Percentiles rank a stretch among this genome's conserved stretches.
phyloP scores from a whole-genome alignment of 1,140 invertebrate genomes.

The Aphelenchoides fujianensis region DNA sequence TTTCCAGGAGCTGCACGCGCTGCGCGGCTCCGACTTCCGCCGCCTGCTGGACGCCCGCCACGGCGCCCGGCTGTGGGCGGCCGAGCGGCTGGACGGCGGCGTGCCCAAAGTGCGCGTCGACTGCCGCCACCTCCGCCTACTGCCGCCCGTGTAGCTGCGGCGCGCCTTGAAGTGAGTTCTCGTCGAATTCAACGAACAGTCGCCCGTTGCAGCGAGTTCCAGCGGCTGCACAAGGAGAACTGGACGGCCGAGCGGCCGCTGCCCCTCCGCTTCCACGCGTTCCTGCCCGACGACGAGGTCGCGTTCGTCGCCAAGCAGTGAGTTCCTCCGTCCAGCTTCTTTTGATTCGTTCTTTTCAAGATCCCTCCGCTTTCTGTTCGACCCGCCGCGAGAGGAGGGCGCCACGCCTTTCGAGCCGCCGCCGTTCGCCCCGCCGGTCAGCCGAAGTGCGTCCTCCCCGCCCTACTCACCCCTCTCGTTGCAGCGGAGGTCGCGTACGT shows the following conservation, averaged over 20 bases:
- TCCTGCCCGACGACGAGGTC: background rate
- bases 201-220: background rate
- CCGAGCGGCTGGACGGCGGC: background rate
- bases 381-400: too few relatives aligned
- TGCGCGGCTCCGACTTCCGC: background rate
- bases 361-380: too few relatives aligned
- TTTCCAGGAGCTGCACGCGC: background rate
- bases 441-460: background rate
- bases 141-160: background rate
- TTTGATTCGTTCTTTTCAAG: background rate
- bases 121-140: background rate
- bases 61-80: background rate
- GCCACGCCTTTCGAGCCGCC: too few relatives aligned
- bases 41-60: background rate
- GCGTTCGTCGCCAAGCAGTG: background rate
- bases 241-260: background rate
- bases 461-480: background rate
- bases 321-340: slow-evolving; percentile 83
- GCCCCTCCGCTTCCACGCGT: background rate
- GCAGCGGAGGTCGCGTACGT: background rate
- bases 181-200: background rate
- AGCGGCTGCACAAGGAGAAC: background rate
- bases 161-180: background rate
- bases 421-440: background rate
- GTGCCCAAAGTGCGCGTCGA: background rate